A percentile compares a stretch with the other conserved stretches of the same genome.
Evolutionary conservation across 2,113 vertebrate species (phyloP).

Genomic region (Sprattus sprattus): DNA sequence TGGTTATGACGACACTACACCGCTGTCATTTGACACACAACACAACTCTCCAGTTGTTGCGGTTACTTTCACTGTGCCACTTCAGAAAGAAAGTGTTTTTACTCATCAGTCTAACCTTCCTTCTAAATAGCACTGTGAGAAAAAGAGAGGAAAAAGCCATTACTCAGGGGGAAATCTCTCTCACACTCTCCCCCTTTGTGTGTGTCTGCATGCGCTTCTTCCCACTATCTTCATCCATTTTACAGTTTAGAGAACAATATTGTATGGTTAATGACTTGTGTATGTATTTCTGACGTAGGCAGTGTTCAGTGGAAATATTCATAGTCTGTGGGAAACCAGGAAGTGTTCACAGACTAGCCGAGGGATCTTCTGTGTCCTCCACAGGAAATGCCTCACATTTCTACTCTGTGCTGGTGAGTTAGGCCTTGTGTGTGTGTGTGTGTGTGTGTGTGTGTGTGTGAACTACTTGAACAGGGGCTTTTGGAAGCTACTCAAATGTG

Average conservation of each 20-base stretch:
- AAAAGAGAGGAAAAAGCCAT: neutral
- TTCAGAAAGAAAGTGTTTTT: neutral
- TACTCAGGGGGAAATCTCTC: neutral
- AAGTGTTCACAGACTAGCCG: neutral
- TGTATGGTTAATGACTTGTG: neutral
- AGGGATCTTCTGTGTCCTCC: neutral
- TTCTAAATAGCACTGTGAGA: neutral
- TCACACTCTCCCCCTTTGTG: too few relatives aligned
- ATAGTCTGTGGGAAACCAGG: constrained; percentile 1
- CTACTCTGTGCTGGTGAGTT: neutral
- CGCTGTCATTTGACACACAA: neutral
- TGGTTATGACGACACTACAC: neutral
- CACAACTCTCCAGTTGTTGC: neutral
- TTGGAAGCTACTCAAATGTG: neutral
- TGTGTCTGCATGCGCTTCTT: neutral
- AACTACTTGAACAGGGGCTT: neutral
- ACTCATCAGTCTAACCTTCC: neutral
- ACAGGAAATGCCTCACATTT: constrained; percentile 12
- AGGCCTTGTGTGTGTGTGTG: neutral
- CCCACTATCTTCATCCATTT: neutral
- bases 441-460: neutral
- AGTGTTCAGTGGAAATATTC: neutral
- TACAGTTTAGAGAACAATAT: neutral
- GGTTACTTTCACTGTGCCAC: neutral
- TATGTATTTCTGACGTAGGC: neutral